Base-by-base conservation (phyloP, 1,140 invertebrate species). In the Drosophila paulistorum region DNA sequence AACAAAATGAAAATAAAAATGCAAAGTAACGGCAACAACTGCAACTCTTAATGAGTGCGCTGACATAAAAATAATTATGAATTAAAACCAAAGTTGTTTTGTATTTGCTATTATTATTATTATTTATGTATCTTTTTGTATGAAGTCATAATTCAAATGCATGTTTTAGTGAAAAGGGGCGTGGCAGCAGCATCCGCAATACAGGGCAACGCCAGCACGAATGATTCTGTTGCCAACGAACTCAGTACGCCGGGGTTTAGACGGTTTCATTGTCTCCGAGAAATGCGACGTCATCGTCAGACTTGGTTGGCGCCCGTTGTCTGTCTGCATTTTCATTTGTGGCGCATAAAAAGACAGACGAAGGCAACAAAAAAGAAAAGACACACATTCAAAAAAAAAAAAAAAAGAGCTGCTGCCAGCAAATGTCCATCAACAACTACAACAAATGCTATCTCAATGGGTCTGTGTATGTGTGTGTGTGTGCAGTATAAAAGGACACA, bases 11-110 rank as follows among this genome's bases (percentile, higher is more conserved):
- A 60, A 65, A 64, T 76, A 64, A 66, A 30, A 82, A 66, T 65
- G 68, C 62, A 42, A 20, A 66, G 60, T 48, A 71, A 51, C 13
- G 4, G 45, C 17, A 23, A 51, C 45, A 23, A 51, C 45, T 62
- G 74, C 45, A 87, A 79, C 73, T 80, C 84, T 61, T 87, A 87
- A 87, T 87, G 84, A 87, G 80, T 83, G 76, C 79, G 74, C 83
- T 89, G 83, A 89, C 83, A 87, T 89, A 87, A 89, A 87, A 87
- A 87, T 87, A 87, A 87, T 87, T 87, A 89, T 87, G 80, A 87
- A 89, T 87, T 87, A 87, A 89, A 89, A 73, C 65, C 79, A 72
- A 80, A 89, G 79, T 87, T 86, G 84, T 69, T 83, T 57, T 70
- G 84, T 57, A 78, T 65, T 58, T 42, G 11, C 35, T 37, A 37